Base-by-base conservation (phyloP, 2,113 vertebrate species). In the Rhinoptilus africanus region DNA sequence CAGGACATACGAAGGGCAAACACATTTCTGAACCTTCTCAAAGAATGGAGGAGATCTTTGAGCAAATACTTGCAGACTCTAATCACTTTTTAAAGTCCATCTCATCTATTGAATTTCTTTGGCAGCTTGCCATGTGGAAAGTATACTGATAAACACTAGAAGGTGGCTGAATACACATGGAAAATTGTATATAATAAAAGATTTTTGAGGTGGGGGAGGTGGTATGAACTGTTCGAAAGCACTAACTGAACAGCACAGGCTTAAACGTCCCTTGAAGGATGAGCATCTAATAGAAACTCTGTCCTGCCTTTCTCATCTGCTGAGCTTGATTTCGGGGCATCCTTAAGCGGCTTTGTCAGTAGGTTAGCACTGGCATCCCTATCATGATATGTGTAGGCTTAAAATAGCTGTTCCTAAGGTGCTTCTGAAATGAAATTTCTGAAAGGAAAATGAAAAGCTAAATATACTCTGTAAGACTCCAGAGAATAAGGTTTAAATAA, bases 351-450 rank as follows among this genome's bases (percentile, higher is more conserved):
- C 53, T 89, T 78, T 67, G 71, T 88, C 82, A 77, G 92, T 59
- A 56, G n/a, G 62, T 63, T 91, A 88, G 30, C 56, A 74, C 73
- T 93, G 59, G 45, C n/a, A 95, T 74, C 23, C 43, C 69, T 91
- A n/a, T 54, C 76, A 47, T 85, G 69, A 43, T 89, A 84, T 41
- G 34, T 93, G 57, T 37, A 50, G 53, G 43, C 39, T 79, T 76
- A 87, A 96, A 96, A 92, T 90, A 92, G 53, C 75, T 88, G 34
- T 77, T 97, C 75, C 78, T 92, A 66, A 93, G 90, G 82, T 92
- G 75, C 18, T 67, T 92, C 62, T 94, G 72, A 93, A 89, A 86
- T 54, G 47, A 88, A 96, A 93, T 92, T 91, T 88, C 80, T 73
- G 50, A 81, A 87, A 82, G 56, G 64, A 91, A 95, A 95, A 92